Conservation (phyloP, 2,888 invertebrate species). For the Drosophila quinaria region DNA sequence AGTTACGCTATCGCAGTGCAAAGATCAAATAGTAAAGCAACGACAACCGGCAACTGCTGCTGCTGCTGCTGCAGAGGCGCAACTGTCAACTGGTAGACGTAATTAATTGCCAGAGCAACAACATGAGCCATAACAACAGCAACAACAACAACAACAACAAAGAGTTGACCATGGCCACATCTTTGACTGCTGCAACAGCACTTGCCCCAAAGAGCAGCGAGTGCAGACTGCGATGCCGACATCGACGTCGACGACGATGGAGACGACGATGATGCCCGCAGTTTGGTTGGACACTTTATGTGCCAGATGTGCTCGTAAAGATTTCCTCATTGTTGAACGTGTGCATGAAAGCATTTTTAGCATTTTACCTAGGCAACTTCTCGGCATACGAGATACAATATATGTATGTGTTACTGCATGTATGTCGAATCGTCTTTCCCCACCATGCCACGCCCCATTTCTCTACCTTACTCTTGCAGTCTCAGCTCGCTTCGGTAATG, state of each 20-base stretch:
- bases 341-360: slow-evolving; percentile 78
- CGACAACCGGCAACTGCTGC: slow-evolving; percentile 55
- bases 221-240: slow-evolving; percentile 16
- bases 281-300: slow-evolving; percentile 73
- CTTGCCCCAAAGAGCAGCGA: slow-evolving; percentile 35
- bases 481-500: slow-evolving; percentile 16
- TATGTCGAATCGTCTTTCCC: slow-evolving; percentile 5
- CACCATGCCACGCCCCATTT: background rate
- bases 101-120: slow-evolving; percentile 74
- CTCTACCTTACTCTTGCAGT: background rate
- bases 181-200: slow-evolving; percentile 56
- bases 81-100: slow-evolving; percentile 74
- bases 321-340: slow-evolving; percentile 78
- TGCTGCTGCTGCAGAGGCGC: slow-evolving; percentile 51
- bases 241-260: slow-evolving; percentile 4
- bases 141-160: slow-evolving; percentile 34
- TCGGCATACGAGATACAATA: slow-evolving; percentile 12
- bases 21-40: slow-evolving; percentile 79
- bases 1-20: slow-evolving; percentile 75
- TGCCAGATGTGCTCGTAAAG: slow-evolving; percentile 81
- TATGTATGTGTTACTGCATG: background rate
- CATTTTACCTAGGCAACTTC: slow-evolving; percentile 55
- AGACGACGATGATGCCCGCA: slow-evolving; percentile 37
- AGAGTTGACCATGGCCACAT: slow-evolving; percentile 56
- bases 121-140: slow-evolving; percentile 46